A percentile compares a stretch with the other conserved stretches of the same genome.
Conservation (phyloP, 2,113 vertebrate species). For the Casuarius casuarius region DNA sequence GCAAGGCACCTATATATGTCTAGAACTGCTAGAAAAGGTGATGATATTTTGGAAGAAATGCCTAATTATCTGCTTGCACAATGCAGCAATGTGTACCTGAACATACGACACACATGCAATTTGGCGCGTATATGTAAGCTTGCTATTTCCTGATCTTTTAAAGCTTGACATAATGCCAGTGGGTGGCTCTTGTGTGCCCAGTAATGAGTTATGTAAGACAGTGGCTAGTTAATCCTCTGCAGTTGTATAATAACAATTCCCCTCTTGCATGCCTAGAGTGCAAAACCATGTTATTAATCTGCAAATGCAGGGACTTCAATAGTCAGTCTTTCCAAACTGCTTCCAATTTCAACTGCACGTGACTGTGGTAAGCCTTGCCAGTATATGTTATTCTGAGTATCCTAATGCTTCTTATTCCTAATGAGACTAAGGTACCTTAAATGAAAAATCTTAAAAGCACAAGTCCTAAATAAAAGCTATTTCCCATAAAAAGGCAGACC, state of each 20-base stretch:
- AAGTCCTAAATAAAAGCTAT: neutral
- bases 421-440: neutral
- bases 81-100: neutral
- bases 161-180: neutral
- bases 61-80: neutral
- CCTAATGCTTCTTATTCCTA: neutral
- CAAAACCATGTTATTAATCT: neutral
- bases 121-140: neutral
- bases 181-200: neutral
- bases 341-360: neutral
- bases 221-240: neutral
- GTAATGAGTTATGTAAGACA: neutral
- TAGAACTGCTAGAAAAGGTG: neutral
- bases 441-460: neutral
- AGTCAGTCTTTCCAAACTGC: neutral
- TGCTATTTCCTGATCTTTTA: neutral
- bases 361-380: neutral
- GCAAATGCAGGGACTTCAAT: neutral
- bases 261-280: neutral
- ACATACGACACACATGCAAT: neutral
- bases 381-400: neutral
- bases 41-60: neutral
- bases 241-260: neutral
- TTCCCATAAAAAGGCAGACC: neutral
- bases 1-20: neutral